Percentiles rank a stretch among this genome's conserved stretches.
Conservation (phyloP, 2,888 invertebrate species). For the Torymus texanus region DNA sequence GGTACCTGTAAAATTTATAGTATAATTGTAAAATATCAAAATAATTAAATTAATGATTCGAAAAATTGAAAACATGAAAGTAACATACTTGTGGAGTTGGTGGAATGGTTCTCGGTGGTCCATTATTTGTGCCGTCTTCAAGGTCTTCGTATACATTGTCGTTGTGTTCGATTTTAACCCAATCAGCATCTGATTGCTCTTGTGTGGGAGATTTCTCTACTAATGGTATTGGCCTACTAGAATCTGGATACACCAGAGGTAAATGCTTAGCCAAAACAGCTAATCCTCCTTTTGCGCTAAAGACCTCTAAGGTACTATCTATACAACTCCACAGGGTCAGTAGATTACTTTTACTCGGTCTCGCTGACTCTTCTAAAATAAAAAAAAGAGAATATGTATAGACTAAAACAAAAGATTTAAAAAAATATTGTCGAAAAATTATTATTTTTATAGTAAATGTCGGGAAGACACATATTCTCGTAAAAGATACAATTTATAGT, state of each 20-base stretch:
- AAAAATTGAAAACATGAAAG: background rate
- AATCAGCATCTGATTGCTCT: slow-evolving; percentile 77
- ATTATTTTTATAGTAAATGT: too few relatives aligned
- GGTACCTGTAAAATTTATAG: slow-evolving; percentile 75
- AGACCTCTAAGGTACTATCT: slow-evolving; percentile 85
- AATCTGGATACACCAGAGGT: slow-evolving; percentile 90
- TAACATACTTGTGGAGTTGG: slow-evolving; percentile 78
- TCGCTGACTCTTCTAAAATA: slow-evolving; percentile 65
- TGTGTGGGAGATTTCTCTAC: slow-evolving; percentile 79
- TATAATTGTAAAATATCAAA: background rate
- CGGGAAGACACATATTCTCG: too few relatives aligned
- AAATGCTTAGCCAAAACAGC: slow-evolving; percentile 91
- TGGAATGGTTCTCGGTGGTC: slow-evolving; percentile 74
- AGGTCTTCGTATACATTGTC: slow-evolving; percentile 81
- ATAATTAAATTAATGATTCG: background rate
- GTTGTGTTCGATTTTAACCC: slow-evolving; percentile 79
- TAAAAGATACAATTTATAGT: too few relatives aligned
- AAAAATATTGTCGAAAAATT: too few relatives aligned
- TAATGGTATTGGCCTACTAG: slow-evolving; percentile 77
- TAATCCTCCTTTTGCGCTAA: slow-evolving; percentile 91
- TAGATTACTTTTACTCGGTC: slow-evolving; percentile 60
- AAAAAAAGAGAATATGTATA: background rate
- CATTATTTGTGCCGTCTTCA: slow-evolving; percentile 76
- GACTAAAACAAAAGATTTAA: too few relatives aligned
- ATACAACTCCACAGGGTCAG: slow-evolving; percentile 62